These are phyloP conservation scores for Oreonectes daqikongensis DNA, from an alignment of 2,797 vertebrate genomes.

Conservation along the genomic window DNA sequence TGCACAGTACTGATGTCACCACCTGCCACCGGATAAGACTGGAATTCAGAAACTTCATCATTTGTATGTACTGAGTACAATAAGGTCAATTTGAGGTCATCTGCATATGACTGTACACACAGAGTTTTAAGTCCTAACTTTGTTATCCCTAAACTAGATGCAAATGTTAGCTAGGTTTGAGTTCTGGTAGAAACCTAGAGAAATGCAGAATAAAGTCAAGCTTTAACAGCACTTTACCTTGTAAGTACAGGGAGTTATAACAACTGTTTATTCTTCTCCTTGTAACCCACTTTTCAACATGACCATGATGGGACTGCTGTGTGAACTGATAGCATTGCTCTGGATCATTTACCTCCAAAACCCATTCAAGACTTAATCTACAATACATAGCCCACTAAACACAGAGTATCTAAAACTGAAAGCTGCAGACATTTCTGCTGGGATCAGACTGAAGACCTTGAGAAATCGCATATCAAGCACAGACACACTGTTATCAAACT, in stretches of 20 bases:
- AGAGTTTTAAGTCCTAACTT: conserved; percentile 13
- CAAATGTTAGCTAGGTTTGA: background rate
- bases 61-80: conserved; percentile 63
- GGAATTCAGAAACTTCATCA: conserved; percentile 67
- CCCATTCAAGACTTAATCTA: background rate
- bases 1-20: conserved; percentile 63
- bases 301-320: background rate
- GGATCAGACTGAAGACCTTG: conserved; percentile 28
- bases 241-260: background rate
- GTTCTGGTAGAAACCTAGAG: background rate
- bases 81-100: conserved; percentile 58
- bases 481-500: conserved; percentile 38
- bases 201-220: background rate
- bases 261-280: background rate
- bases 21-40: conserved; percentile 66
- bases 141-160: background rate
- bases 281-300: background rate
- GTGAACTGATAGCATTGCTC: background rate
- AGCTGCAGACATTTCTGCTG: conserved; percentile 1
- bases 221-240: background rate
- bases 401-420: background rate
- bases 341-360: background rate
- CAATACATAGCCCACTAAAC: background rate
- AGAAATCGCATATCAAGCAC: conserved; percentile 30
- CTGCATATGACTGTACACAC: conserved; percentile 58